Evolutionary conservation across 1,140 invertebrate species (phyloP).

Genomic region (Tribolium madens): DNA sequence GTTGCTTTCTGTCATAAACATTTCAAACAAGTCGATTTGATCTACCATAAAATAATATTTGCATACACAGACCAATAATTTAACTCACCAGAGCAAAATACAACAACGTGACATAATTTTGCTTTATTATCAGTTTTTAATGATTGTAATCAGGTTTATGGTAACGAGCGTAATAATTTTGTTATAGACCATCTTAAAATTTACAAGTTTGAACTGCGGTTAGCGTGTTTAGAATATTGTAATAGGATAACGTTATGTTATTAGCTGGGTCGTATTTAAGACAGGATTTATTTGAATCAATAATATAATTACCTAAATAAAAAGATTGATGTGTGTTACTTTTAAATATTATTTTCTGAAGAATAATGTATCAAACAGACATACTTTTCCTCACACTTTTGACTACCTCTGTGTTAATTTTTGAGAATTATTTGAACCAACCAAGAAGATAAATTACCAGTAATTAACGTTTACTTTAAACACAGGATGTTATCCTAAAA

Average conservation of each 20-base stretch:
- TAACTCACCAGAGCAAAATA: background rate
- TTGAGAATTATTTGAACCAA: background rate
- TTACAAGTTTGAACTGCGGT: background rate
- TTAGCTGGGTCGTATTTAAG: background rate
- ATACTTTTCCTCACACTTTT: no score
- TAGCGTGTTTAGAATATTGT: conserved; percentile 15
- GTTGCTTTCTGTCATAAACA: background rate
- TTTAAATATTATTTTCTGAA: background rate
- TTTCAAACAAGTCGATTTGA: background rate
- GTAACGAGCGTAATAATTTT: background rate
- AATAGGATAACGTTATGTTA: background rate
- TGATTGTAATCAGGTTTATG: background rate
- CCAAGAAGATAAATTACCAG: conserved; percentile 16
- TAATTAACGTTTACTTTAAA: background rate
- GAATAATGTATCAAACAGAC: background rate
- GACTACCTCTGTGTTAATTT: no score
- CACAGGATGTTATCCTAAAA: background rate
- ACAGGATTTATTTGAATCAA: conserved; percentile 11
- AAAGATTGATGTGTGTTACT: background rate
- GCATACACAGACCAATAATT: background rate
- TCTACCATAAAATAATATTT: background rate
- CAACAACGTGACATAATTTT: background rate
- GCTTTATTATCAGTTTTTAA: conserved; percentile 7
- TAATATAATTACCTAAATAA: conserved; percentile 20
- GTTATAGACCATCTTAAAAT: conserved; percentile 1